These are phyloP conservation scores for Centroberyx gerrardi DNA, from an alignment of 2,797 vertebrate species.

Conservation along the genomic window DNA sequence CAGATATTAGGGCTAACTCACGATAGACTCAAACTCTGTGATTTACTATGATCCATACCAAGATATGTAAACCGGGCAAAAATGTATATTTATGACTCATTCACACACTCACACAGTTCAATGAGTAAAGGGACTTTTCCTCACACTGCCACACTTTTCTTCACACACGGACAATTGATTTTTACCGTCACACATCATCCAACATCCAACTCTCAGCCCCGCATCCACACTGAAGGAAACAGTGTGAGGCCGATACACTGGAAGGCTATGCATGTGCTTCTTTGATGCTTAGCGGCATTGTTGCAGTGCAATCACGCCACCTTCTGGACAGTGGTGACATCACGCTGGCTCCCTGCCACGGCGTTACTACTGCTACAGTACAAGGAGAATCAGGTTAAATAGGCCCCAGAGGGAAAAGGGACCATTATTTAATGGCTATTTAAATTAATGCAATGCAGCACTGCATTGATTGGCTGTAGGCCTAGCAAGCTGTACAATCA, in stretches of 20 bases:
- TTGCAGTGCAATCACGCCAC: constrained; percentile 55
- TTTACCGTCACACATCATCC: constrained; percentile 1
- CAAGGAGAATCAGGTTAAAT: constrained; percentile 58
- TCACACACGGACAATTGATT: constrained; percentile 9
- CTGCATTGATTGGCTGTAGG: constrained; percentile 47
- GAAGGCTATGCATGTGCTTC: not conserved
- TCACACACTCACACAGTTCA: not conserved
- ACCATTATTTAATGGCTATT: constrained; percentile 51
- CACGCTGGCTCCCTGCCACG: constrained; percentile 14
- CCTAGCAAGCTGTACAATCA: constrained; percentile 59
- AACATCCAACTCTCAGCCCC: not conserved
- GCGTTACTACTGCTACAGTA: constrained; percentile 25
- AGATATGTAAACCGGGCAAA: constrained; percentile 16
- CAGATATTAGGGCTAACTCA: constrained; percentile 38
- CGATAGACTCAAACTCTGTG: not conserved
- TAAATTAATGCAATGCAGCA: constrained; percentile 36
- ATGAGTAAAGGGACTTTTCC: constrained; percentile 11
- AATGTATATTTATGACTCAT: not conserved
- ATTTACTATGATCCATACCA: not conserved
- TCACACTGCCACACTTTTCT: constrained; percentile 3
- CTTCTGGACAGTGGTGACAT: constrained; percentile 52
- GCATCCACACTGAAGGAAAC: not conserved
- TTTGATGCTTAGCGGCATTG: constrained; percentile 19
- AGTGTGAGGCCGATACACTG: not conserved
- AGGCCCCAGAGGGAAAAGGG: constrained; percentile 56